Evolutionary conservation across 2,113 vertebrate genomes (phyloP), one percentile per base, ranked within the genome.

Genomic region (Henicopernis longicauda): DNA sequence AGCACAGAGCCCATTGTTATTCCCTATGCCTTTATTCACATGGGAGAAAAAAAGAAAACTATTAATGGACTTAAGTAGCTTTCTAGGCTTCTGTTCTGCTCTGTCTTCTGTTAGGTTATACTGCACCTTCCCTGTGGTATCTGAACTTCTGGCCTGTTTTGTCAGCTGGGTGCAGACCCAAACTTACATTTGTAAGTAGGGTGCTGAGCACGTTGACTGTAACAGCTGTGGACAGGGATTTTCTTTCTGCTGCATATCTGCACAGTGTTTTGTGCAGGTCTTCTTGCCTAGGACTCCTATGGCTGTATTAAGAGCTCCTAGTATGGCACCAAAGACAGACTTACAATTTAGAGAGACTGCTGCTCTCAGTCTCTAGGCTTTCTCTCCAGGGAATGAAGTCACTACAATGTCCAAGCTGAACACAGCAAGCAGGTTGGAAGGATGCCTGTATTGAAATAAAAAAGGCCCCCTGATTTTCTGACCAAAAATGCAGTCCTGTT

Each of bases 121-220:
- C 20, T 58, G 38, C 45, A 58, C 70, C 50, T 94, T 91, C 66
- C 54, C 87, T 73, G 36, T 47, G 54, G 62, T 85, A 80, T 66
- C 57, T 95, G 91, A 95, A 72, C 78, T 80, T 44, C 32, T 95
- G 86, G 70, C 81, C 89, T 93, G 29, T 86, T 96, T 77, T 85
- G 79, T 38, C 71, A 77, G 74, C 59, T 80, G 54, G 9, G 23
- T 93, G 32, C 67, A 90, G 54, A 91, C 49, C 74, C 89, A 91
- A 87, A 61, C 45, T 80, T 93, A 57, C 38, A 42, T 70, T 52
- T 82, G 14, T 55, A 70, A 55, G 55, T 25, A 55, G 38, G 50
- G 93, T 89, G 62, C 62, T 90, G 62, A 85, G 61, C 74, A 86
- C 3, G 1, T 57, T 66, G 72, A 55, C 27, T 66, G 10, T 11